Evolutionary conservation across 2,113 vertebrate genomes (phyloP).

Genomic region (Spermophilus dauricus): DNA sequence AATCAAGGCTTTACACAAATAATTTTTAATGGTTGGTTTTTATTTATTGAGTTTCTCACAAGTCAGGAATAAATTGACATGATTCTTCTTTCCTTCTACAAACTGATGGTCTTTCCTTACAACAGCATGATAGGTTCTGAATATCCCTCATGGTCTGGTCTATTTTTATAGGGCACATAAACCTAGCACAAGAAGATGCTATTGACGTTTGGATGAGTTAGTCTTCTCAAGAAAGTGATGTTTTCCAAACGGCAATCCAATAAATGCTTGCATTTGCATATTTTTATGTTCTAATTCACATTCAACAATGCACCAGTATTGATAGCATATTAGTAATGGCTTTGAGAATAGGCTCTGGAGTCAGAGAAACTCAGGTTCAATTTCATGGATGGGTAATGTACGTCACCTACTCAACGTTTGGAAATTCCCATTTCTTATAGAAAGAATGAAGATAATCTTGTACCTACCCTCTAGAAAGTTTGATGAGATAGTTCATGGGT

Average conservation of each 20-base stretch:
- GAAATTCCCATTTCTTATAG: neutral
- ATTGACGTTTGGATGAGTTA: neutral
- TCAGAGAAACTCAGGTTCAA: neutral
- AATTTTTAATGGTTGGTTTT: neutral
- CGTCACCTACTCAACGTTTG: neutral
- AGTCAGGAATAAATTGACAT: neutral
- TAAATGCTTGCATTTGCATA: neutral
- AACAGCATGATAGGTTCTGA: neutral
- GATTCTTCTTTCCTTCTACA: neutral
- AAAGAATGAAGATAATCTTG: neutral
- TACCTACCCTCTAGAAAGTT: neutral
- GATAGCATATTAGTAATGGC: neutral
- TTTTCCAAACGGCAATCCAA: conserved; percentile 5
- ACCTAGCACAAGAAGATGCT: neutral
- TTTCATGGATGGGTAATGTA: neutral
- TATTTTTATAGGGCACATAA: too few relatives aligned
- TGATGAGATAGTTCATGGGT: neutral
- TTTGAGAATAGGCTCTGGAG: neutral
- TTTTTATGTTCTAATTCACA: neutral
- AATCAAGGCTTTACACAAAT: neutral
- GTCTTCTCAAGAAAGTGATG: conserved; percentile 37
- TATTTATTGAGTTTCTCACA: neutral
- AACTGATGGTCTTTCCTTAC: neutral
- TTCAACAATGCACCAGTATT: neutral
- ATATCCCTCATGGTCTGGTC: too few relatives aligned